Evolutionary conservation across 2,113 vertebrate genomes (phyloP), one percentile per base, ranked within the genome.

Genomic region (Alces alces): DNA sequence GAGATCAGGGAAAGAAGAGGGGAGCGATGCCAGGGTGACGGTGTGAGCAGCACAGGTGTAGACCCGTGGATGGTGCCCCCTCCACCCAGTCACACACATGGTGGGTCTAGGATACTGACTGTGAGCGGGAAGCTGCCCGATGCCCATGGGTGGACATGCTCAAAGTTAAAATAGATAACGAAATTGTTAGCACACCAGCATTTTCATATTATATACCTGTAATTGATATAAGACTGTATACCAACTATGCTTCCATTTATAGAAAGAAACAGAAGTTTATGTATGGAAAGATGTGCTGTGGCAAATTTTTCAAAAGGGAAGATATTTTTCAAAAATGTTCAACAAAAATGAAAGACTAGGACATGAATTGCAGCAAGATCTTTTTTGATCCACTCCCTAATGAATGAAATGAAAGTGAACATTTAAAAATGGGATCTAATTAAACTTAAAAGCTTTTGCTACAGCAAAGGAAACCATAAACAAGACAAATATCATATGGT

Each of bases 31-130:
- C 66, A 6, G 19, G 14, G 17, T 0, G 15, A 19, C 3, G 58
- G 52, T 1, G 33, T 66, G 23, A 11, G n/a, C 25, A 14, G 30
- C 2, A 0, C 14, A 5, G 39, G 76, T 2, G 3, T 1, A 14
- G 30, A 17, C 19, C 15, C 0, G 11, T 3, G 1, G 4, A 0
- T 0, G 6, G n/a, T 0, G 60, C 10, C 17, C 33, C 9, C 2
- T 70, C 8, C 21, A 23, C 36, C 54, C 36, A 39, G 16, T 2
- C 5, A 7, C 54, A 13, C 12, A 0, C 23, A 6, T 0, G 5
- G 25, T 0, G 23, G 58, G n/a, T 30, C 39, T 21, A 47, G 60
- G 50, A 11, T 5, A 15, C 57, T 28, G 79, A 55, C 52, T 7
- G 1, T 17, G 50, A 30, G 6, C 0, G 5, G 3, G 6, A 45